phyloP scores from a whole-genome alignment of 2,888 invertebrate species.

The Trichopria drosophilae region DNA sequence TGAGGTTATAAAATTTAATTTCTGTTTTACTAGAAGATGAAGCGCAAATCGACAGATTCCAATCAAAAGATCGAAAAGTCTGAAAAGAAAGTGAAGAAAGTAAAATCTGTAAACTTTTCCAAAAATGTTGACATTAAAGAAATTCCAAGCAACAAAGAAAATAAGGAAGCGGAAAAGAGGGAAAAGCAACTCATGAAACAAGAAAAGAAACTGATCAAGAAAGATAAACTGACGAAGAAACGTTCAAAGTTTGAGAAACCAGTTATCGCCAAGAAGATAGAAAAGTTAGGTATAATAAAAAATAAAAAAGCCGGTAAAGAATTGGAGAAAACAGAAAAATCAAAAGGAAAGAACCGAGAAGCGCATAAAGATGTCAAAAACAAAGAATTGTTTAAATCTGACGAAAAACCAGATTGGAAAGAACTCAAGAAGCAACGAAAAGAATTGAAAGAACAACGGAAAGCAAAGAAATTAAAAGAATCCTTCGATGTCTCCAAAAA shows the following conservation, averaged over 20 bases:
- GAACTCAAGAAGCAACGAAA: slow-evolving; percentile 77
- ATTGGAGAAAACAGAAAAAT: slow-evolving; percentile 17
- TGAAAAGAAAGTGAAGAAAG: slow-evolving; percentile 7
- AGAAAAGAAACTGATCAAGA: slow-evolving; percentile 12
- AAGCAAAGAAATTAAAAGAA: slow-evolving; percentile 61
- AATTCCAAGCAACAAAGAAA: background rate
- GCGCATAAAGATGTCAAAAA: slow-evolving; percentile 7
- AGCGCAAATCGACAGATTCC: too few relatives aligned
- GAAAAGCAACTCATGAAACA: slow-evolving; percentile 5
- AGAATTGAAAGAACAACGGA: slow-evolving; percentile 68
- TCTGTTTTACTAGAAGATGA: too few relatives aligned
- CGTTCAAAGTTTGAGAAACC: slow-evolving; percentile 34
- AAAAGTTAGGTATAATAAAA: slow-evolving; percentile 19
- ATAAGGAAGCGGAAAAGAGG: background rate
- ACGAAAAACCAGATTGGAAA: slow-evolving; percentile 69
- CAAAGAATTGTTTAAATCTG: background rate
- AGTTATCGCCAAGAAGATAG: slow-evolving; percentile 15
- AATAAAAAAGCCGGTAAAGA: slow-evolving; percentile 19
- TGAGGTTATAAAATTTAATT: too few relatives aligned
- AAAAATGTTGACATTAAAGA: slow-evolving; percentile 4
- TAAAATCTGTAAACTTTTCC: slow-evolving; percentile 5
- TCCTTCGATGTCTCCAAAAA: slow-evolving; percentile 62
- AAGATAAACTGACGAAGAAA: slow-evolving; percentile 15
- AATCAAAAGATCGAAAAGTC: slow-evolving; percentile 19
- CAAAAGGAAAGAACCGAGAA: slow-evolving; percentile 9